Percentiles rank a stretch among this genome's conserved stretches.
phyloP scores from a whole-genome alignment of 2,888 invertebrate genomes.

The Drosophila hawaiiensis region DNA sequence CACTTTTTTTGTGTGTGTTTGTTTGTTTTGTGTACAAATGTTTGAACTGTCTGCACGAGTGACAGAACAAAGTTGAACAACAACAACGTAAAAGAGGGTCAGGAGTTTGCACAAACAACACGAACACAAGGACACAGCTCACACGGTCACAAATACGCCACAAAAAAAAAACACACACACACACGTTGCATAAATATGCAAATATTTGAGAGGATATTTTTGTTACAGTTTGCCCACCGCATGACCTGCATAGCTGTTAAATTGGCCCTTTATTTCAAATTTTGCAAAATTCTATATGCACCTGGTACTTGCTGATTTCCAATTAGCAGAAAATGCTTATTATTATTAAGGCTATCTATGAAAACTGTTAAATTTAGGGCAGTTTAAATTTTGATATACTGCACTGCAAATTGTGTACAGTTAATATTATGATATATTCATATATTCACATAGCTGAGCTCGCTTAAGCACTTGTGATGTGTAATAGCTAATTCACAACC shows the following conservation, averaged over 20 bases:
- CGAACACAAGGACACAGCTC: slow-evolving; percentile 27
- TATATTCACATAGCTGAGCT: neutral
- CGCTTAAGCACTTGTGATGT: slow-evolving; percentile 7
- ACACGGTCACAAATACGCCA: slow-evolving; percentile 25
- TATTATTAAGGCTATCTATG: neutral
- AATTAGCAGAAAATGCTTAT: slow-evolving; percentile 4
- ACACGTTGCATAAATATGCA: slow-evolving; percentile 72
- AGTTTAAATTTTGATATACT: neutral
- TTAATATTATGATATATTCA: neutral
- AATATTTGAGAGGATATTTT: slow-evolving; percentile 70
- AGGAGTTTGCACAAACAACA: slow-evolving; percentile 55
- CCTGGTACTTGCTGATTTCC: neutral
- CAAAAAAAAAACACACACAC: neutral
- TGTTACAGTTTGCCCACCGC: slow-evolving; percentile 28
- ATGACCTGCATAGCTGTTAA: slow-evolving; percentile 9
- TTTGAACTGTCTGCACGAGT: slow-evolving; percentile 76
- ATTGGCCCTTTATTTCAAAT: slow-evolving; percentile 4
- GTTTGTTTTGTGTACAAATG: slow-evolving; percentile 66
- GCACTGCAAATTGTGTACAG: neutral
- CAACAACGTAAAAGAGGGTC: slow-evolving; percentile 58
- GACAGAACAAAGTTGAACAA: slow-evolving; percentile 53
- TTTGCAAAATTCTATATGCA: slow-evolving; percentile 7
- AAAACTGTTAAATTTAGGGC: neutral
- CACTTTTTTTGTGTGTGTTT: slow-evolving; percentile 17
- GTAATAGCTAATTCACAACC: slow-evolving; percentile 1